phyloP scores from a whole-genome alignment of 2,113 vertebrate species.

The Panthera tigris region DNA sequence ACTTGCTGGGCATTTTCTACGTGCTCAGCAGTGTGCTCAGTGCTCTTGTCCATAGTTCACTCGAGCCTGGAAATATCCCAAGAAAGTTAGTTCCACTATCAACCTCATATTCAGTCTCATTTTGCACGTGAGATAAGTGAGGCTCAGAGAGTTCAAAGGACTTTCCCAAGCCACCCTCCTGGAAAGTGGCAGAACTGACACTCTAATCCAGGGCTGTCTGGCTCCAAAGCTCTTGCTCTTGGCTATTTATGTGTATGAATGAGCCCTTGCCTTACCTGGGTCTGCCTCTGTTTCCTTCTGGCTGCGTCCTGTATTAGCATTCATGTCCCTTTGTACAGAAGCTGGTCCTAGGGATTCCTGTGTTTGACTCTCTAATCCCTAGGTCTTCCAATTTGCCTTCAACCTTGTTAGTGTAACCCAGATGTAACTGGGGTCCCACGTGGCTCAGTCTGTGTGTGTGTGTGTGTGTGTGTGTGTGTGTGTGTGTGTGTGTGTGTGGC shows the following conservation, averaged over 20 bases:
- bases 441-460: not conserved
- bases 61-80: not conserved
- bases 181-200: rapidly evolving
- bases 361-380: not conserved
- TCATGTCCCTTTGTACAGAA: not conserved
- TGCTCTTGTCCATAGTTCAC: not conserved
- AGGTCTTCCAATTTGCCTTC: not conserved
- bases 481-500: not conserved
- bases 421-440: not conserved
- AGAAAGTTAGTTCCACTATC: not conserved
- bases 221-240: not conserved
- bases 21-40: rapidly evolving
- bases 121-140: not conserved
- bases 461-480: not conserved
- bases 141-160: not conserved
- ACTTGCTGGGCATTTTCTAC: rapidly evolving
- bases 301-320: not conserved
- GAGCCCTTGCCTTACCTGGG: not conserved
- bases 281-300: not conserved
- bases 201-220: rapidly evolving
- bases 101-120: not conserved
- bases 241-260: rapidly evolving
- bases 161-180: too few species aligned
- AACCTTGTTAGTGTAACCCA: not conserved
- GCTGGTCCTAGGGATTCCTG: not conserved